A percentile compares a stretch with the other conserved stretches of the same genome.
These are phyloP conservation scores for Callaeas wilsoni DNA, from an alignment of 2,113 vertebrate species.

Conservation along the genomic window DNA sequence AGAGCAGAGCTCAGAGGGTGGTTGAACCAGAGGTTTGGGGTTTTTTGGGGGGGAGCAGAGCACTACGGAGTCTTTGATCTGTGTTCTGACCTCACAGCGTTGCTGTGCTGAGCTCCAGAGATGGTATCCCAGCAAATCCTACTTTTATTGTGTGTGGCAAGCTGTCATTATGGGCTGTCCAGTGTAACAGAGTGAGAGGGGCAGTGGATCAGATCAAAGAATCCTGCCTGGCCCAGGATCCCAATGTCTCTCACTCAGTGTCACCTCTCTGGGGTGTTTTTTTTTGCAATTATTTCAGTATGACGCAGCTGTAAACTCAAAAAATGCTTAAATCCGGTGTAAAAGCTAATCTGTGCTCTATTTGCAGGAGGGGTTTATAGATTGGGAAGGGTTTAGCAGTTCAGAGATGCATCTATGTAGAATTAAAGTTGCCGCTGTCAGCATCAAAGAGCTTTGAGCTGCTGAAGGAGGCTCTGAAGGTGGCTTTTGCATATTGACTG, in stretches of 20 bases:
- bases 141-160: accelerated
- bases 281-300: background rate
- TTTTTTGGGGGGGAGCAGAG: background rate
- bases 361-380: background rate
- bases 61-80: background rate
- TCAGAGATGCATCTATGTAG: background rate
- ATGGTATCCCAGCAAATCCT: background rate
- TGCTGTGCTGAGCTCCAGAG: background rate
- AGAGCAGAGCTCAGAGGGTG: background rate
- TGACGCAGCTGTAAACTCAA: background rate
- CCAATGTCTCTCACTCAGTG: background rate
- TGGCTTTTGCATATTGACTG: conserved; percentile 18
- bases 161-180: background rate
- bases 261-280: background rate
- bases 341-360: background rate
- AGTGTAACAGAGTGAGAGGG: background rate
- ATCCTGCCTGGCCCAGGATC: background rate
- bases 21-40: background rate
- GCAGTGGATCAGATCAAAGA: background rate
- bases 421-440: background rate
- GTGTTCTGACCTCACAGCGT: background rate
- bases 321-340: background rate
- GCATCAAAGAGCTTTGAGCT: conserved; percentile 42
- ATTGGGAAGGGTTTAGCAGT: background rate
- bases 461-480: background rate